Percentiles rank a stretch among this genome's conserved stretches.
Evolutionary conservation across 2,888 invertebrate species (phyloP).

Genomic region (Eilema caniola): DNA sequence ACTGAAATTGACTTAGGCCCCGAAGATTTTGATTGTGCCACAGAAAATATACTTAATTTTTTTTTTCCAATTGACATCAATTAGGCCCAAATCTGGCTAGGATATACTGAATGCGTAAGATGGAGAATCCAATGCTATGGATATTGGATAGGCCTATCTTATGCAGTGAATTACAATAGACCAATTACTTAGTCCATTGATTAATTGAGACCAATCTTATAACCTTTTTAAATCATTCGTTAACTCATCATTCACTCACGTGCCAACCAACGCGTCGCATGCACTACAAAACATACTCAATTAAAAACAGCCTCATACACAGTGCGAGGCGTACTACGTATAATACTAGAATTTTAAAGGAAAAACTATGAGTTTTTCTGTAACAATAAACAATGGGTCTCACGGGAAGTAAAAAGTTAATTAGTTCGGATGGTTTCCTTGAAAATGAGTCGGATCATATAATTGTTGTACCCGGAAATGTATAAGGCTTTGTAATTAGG

Average conservation of each 20-base stretch:
- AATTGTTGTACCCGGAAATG: constrained; percentile 23
- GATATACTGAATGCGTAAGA: too few relatives aligned
- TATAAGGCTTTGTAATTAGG: constrained; percentile 3
- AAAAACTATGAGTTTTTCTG: constrained; percentile 25
- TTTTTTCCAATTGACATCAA: too few relatives aligned
- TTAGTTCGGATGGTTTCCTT: constrained; percentile 33
- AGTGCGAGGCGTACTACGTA: background rate
- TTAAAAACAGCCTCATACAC: background rate
- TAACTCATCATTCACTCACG: background rate
- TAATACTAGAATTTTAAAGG: background rate
- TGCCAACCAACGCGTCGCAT: background rate
- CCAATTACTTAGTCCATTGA: too few relatives aligned
- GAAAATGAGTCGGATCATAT: constrained; percentile 22
- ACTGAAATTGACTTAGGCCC: too few relatives aligned
- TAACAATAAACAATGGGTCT: constrained; percentile 40
- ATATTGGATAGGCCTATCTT: too few relatives aligned
- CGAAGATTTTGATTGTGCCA: too few relatives aligned
- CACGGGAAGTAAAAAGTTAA: constrained; percentile 29
- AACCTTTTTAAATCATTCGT: too few relatives aligned
- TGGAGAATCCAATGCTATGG: too few relatives aligned
- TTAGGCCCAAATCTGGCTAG: too few relatives aligned
- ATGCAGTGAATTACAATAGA: too few relatives aligned
- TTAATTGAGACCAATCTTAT: too few relatives aligned
- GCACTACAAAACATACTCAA: background rate
- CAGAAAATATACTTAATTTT: too few relatives aligned